These are phyloP conservation scores for Zaprionus capensis DNA, from an alignment of 1,140 invertebrate species.

Conservation along the genomic window DNA sequence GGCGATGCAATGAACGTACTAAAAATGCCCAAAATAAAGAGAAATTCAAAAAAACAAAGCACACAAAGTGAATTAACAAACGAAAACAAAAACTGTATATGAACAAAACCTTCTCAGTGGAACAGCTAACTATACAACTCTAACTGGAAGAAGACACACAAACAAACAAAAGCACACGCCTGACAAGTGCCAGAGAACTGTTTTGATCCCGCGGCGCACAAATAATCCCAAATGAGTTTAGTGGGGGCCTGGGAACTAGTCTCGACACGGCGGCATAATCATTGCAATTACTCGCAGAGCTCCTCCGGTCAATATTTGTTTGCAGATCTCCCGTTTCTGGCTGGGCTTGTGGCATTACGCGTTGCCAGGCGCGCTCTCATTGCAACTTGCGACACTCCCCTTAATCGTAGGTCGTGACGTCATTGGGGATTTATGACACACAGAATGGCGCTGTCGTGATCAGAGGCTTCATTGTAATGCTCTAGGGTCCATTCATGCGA, in stretches of 20 bases:
- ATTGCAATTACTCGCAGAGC: conserved; percentile 47
- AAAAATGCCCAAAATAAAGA: not conserved
- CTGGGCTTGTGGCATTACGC: not conserved
- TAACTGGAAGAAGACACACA: not conserved
- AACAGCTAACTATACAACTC: not conserved
- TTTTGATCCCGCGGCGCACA: conserved; percentile 24
- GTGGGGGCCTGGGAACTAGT: conserved; percentile 51
- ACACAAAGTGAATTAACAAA: not conserved
- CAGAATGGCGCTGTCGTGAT: conserved; percentile 40
- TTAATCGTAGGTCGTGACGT: conserved; percentile 23
- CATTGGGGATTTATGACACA: conserved; percentile 38
- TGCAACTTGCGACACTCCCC: conserved; percentile 27
- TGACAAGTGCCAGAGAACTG: conserved; percentile 15
- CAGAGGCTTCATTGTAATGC: not conserved
- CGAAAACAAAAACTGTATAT: not conserved
- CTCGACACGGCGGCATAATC: conserved; percentile 43
- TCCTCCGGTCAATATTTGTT: conserved; percentile 6
- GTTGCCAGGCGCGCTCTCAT: conserved; percentile 30
- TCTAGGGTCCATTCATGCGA: conserved; percentile 40
- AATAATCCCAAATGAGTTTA: conserved; percentile 61
- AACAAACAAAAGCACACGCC: conserved; percentile 35
- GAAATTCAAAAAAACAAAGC: not conserved
- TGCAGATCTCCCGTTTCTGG: not conserved
- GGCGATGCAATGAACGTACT: not conserved
- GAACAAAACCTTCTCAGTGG: not conserved